Base-by-base conservation (phyloP, 2,888 invertebrate genomes). In the Tiliacea citrago region DNA sequence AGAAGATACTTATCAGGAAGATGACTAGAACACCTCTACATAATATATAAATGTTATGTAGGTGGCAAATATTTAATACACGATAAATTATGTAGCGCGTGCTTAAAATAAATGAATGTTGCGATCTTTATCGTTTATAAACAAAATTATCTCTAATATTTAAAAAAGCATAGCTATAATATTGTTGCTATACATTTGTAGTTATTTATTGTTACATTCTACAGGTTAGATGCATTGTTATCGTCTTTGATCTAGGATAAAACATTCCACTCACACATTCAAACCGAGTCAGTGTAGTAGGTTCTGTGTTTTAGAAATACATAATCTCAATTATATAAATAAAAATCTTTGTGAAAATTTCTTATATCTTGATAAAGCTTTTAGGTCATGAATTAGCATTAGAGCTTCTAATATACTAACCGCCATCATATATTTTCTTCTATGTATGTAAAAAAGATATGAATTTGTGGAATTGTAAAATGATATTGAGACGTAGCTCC, bases 221-320 rank as follows among this genome's bases (percentile, higher is more conserved):
- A 70, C 83, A 71, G 69, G 68, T 60, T 79, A 83, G 68, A 75
- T 79, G 68, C 75, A 78, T 83, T 78, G 75, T 87, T 86, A 79
- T 83, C 47, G 79, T 84, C 73, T 81, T 82, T 81, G 76, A 75
- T 77, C 62, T 75, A 82, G 81, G 69, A 77, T 84, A 75, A 79
- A 88, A 94, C 94, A 95, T 95, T 94, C 94, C 95, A 93, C 88
- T 90, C 84, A 88, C 83, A 86, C 88, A 88, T 88, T 92, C 84
- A 88, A 84, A 75, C 78, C 72, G 68, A 75, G 67, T 84, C 79
- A 77, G 81, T 84, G 84, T 86, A 82, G 76, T 51, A 51, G 24
- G 55, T 62, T 68, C 42, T 77, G 55, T 74, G n/a, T 72, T 75
- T 49, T 74, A 82, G 45, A 74, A 65, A 74, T 68, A 73, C 49